Base-by-base conservation (phyloP, 2,888 invertebrate genomes). In the Pseudococcus viburni region DNA sequence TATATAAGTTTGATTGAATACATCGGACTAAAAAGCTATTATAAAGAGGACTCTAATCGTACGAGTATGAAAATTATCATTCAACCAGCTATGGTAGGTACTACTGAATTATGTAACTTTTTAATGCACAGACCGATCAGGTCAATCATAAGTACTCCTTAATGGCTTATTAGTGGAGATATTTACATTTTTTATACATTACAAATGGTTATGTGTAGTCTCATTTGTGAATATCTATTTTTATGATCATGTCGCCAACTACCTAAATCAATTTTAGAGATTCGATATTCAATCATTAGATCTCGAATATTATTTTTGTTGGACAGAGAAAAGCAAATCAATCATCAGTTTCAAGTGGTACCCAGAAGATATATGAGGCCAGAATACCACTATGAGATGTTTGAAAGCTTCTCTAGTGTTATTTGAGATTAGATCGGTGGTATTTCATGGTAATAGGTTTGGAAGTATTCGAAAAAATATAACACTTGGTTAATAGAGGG, bases 161-260 rank as follows among this genome's bases (percentile, higher is more conserved):
- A 73, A 73, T 73, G 73, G 33, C 6, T 73, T 33, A 33, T 6
- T 2, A 17, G 8, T 19, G 22, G 19, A 64, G 12, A 8, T 73
- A 73, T 73, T 73, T 73, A 73, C 73, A 73, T 73, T 73, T 73
- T 73, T 73, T 17, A 39, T 73, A 73, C 73, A 73, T 33, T 73
- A 73, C 73, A 7, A 73, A 73, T 73, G 26, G 4, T 33, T 73
- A 22, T 26, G 33, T n/a, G n/a, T 59, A 59, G 64, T 5, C 7
- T 73, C 73, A 33, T 19, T 1, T 33, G 39, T 33, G 12, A 33
- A 33, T 33, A 8, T 7, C 9, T 42, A 42, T 0, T 42, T 42
- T 42, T 5, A 42, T 42, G 33, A 15, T 15, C 33, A 17, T 64
- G 22, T 64, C 64, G 7, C 33, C 33, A 73, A 33, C 73, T 17